Evolutionary conservation across 1,140 invertebrate genomes (phyloP), one percentile per base, ranked within the genome.

Genomic region (Drosophila pandora): DNA sequence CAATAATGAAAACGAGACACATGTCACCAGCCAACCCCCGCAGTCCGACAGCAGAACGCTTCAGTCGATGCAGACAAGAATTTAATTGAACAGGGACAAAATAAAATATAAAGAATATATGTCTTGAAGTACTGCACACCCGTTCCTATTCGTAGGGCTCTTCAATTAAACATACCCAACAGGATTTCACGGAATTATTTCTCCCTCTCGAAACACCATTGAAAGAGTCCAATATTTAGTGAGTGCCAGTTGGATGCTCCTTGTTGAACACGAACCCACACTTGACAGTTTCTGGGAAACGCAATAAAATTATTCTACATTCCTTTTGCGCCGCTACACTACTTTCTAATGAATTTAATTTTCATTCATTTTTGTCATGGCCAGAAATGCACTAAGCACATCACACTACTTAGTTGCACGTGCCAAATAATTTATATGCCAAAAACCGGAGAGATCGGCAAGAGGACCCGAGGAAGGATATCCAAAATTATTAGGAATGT

Each of bases 361-460:
- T 84, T 65, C 72, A 83, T 79, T 75, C 47, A 48, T 64, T 83
- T 62, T 84, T 65, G 77, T 63, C 58, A 59, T 49, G 53, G 57
- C 37, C 63, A 58, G 68, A 83, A 75, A 61, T 73, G 69, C 69
- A 72, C 68, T 72, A 54, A 32, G 57, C 25, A 61, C 45, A 72
- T 59, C 25, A 23, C 50, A 52, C 50, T 45, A 75, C 59, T 80
- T 79, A 17, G 58, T 32, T 59, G 69, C 58, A 41, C 53, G 55
- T 63, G 53, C 53, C 41, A 77, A 63, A 63, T 79, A 79, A 71
- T 65, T 75, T 23, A 57, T 34, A n/a, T n/a, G n/a, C n/a, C n/a
- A n/a, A 71, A 71, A 74, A 64, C 59, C 41, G 32, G 43, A 47
- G 34, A 30, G 25, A 25, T 22, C 13, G 39, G 62, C 41, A 52